Conservation (phyloP, 1,140 invertebrate genomes). For the Apis florea region DNA sequence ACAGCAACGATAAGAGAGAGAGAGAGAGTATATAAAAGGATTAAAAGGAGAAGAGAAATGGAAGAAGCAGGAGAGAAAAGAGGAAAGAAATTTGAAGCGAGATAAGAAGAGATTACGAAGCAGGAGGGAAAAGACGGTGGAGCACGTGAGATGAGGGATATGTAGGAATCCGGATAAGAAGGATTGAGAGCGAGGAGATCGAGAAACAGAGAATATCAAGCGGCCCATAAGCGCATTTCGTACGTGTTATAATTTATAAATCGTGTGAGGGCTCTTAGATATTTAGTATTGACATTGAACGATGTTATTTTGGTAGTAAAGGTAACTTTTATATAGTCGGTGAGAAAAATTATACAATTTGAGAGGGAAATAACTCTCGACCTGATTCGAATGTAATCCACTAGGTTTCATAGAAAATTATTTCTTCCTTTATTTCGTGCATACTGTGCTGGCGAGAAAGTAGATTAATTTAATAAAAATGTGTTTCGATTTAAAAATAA, state of each 20-base stretch:
- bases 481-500: too few species aligned
- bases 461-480: too few species aligned
- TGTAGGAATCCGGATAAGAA: constrained; percentile 5
- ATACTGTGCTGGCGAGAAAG: too few species aligned
- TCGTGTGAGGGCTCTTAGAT: neutral
- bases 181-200: neutral
- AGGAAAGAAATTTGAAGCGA: too few species aligned
- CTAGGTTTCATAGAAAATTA: neutral
- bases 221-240: neutral
- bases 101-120: neutral
- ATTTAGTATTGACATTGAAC: neutral
- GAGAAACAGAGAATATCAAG: constrained; percentile 12
- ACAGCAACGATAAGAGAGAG: too few species aligned
- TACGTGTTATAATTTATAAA: constrained; percentile 21
- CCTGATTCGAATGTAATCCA: neutral
- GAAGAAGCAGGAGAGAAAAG: neutral
- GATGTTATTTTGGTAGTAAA: neutral
- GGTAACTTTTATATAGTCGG: too few species aligned
- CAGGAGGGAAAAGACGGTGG: neutral
- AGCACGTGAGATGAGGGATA: neutral
- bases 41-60: neutral
- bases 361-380: neutral
- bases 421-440: neutral
- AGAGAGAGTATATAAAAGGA: too few species aligned
- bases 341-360: too few species aligned